These are phyloP conservation scores for Ptychobarbus kaznakovi DNA, from an alignment of 2,797 vertebrate species.

Conservation along the genomic window DNA sequence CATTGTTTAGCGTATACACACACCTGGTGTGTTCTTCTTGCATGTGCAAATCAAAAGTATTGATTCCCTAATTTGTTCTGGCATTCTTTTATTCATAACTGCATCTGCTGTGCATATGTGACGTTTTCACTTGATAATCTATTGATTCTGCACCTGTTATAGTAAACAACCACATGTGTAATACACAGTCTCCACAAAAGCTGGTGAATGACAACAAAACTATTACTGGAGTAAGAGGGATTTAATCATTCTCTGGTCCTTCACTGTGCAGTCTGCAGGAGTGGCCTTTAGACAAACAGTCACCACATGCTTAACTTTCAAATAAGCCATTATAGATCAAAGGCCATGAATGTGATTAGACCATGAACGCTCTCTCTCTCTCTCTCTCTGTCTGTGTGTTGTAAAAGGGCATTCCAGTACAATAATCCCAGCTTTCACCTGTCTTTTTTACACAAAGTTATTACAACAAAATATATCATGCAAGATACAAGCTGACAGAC, in stretches of 20 bases:
- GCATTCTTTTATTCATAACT: conserved; percentile 4
- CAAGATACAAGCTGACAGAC: conserved; percentile 55
- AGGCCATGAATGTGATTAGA: conserved; percentile 60
- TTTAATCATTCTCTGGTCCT: conserved; percentile 53
- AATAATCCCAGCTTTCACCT: conserved; percentile 48
- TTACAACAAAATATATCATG: conserved; percentile 52
- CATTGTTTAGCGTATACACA: not conserved
- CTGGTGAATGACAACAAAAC: conserved; percentile 36
- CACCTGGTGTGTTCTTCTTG: not conserved
- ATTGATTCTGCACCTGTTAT: conserved; percentile 7
- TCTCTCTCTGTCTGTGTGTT: conserved; percentile 40
- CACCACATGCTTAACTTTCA: conserved; percentile 67
- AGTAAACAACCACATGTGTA: conserved; percentile 1
- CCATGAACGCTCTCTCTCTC: not conserved
- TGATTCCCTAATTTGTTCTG: not conserved
- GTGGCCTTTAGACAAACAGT: conserved; percentile 68
- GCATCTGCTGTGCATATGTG: conserved; percentile 19
- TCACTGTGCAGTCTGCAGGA: conserved; percentile 42
- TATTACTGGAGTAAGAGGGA: conserved; percentile 20
- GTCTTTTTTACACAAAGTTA: conserved; percentile 14
- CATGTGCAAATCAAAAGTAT: not conserved
- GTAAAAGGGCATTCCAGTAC: conserved; percentile 53
- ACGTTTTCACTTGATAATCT: not conserved
- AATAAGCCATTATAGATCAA: conserved; percentile 70
- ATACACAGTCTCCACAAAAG: conserved; percentile 6